phyloP scores from a whole-genome alignment of 1,140 invertebrate genomes.

The Drosophila busckii region DNA sequence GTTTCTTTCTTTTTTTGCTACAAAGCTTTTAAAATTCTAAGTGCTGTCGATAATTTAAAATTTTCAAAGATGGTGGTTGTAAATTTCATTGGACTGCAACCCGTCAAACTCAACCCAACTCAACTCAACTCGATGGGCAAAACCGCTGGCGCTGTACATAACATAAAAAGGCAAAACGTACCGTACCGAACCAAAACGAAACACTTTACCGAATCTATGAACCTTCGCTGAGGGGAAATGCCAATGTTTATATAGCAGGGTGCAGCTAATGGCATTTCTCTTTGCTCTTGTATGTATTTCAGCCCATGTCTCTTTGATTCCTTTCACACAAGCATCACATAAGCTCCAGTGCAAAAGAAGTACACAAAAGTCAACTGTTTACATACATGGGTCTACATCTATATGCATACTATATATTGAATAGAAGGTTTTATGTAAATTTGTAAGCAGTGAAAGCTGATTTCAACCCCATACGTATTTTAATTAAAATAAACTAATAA shows the following conservation, averaged over 20 bases:
- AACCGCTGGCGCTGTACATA: slow-evolving; percentile 50
- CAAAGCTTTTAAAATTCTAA: slow-evolving; percentile 19
- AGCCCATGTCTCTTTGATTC: slow-evolving; percentile 7
- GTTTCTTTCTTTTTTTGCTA: background rate
- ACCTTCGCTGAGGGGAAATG: slow-evolving; percentile 50
- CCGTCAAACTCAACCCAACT: slow-evolving; percentile 32
- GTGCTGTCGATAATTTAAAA: slow-evolving; percentile 26
- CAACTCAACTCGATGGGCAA: slow-evolving; percentile 46
- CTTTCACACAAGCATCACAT: slow-evolving; percentile 1
- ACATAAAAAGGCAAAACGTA: slow-evolving; percentile 72
- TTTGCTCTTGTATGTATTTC: slow-evolving; percentile 17
- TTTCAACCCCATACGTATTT: too few species aligned
- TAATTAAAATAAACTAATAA: too few species aligned
- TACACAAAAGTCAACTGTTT: slow-evolving; percentile 7
- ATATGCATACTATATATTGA: slow-evolving; percentile 28
- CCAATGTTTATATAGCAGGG: slow-evolving; percentile 65
- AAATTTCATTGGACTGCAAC: slow-evolving; percentile 35
- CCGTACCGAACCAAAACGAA: slow-evolving; percentile 51
- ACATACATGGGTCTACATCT: too few species aligned
- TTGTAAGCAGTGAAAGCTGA: too few species aligned
- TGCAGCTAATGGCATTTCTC: slow-evolving; percentile 55
- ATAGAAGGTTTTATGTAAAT: too few species aligned
- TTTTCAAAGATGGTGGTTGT: slow-evolving; percentile 36
- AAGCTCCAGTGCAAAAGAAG: slow-evolving; percentile 29
- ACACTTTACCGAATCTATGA: slow-evolving; percentile 56